These are phyloP conservation scores for Petrocephalus sullivani DNA, from an alignment of 2,797 vertebrate genomes.

Conservation along the genomic window DNA sequence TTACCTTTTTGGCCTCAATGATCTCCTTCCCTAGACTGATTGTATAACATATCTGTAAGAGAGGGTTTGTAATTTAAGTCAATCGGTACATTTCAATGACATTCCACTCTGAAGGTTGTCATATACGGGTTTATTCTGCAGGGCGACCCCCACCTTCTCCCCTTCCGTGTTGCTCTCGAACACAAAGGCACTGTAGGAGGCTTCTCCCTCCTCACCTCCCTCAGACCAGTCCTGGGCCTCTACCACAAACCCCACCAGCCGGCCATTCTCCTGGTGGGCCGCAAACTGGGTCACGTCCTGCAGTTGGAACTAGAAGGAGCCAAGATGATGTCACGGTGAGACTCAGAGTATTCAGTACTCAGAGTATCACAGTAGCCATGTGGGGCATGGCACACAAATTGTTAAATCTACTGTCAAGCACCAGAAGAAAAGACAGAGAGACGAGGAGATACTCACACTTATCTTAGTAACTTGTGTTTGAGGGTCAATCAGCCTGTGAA, in stretches of 20 bases:
- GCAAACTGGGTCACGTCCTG: conserved; percentile 81
- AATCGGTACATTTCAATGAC: not conserved
- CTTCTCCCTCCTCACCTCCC: conserved; percentile 58
- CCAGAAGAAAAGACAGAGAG: not conserved
- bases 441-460: conserved; percentile 71
- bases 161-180: conserved; percentile 98
- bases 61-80: conserved; percentile 1
- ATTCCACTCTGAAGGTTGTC: not conserved
- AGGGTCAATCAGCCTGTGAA: conserved; percentile 87
- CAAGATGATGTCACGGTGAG: not conserved
- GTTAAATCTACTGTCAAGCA: not conserved
- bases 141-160: conserved; percentile 74
- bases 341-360: not conserved
- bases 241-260: conserved; percentile 88
- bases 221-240: conserved; percentile 66
- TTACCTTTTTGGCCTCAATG: conserved; percentile 85
- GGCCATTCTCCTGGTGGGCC: conserved; percentile 88
- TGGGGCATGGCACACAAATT: not conserved
- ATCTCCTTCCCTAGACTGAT: conserved; percentile 92
- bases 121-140: not conserved
- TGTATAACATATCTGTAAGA: conserved; percentile 87
- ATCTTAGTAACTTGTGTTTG: conserved; percentile 93
- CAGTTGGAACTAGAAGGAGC: conserved; percentile 76
- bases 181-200: conserved; percentile 77
- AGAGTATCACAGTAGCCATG: not conserved